Percentiles rank a stretch among this genome's conserved stretches.
Evolutionary conservation across 2,113 vertebrate genomes (phyloP).

Genomic region (Polyodon spathula): DNA sequence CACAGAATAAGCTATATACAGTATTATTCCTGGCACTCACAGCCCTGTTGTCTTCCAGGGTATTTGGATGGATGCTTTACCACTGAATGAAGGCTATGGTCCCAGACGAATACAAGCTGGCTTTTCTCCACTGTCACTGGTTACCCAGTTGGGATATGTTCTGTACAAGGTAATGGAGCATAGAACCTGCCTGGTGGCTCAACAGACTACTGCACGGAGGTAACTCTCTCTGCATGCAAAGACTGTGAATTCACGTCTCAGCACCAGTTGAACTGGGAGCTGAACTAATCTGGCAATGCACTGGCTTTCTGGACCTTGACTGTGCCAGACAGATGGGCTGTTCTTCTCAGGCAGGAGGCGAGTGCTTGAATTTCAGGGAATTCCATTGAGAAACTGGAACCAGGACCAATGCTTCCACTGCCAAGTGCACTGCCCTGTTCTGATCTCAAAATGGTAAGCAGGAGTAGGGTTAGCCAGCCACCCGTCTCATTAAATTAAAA

Average conservation of each 20-base stretch:
- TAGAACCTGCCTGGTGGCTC: constrained; percentile 1
- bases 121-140: constrained; percentile 14
- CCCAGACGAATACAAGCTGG: constrained; percentile 9
- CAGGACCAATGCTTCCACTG: not conserved
- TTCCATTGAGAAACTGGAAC: not conserved
- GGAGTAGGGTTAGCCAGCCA: too few relatives aligned
- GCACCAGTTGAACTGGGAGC: constrained; percentile 9
- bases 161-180: constrained; percentile 13
- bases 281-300: not conserved
- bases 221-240: not conserved
- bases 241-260: constrained; percentile 1
- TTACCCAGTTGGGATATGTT: constrained; percentile 4
- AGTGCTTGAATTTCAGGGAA: not conserved
- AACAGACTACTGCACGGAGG: not conserved
- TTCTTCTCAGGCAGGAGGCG: not conserved
- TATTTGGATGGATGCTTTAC: constrained; percentile 5
- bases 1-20: not conserved
- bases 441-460: not conserved
- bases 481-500: too few relatives aligned
- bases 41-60: not conserved
- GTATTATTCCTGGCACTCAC: not conserved
- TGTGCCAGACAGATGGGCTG: constrained; percentile 1
- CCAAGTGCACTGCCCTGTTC: not conserved
- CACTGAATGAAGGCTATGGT: not conserved
- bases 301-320: not conserved